Percentiles rank a stretch among this genome's conserved stretches.
Evolutionary conservation across 2,888 invertebrate genomes (phyloP).

Genomic region (Nymphalis urticae): DNA sequence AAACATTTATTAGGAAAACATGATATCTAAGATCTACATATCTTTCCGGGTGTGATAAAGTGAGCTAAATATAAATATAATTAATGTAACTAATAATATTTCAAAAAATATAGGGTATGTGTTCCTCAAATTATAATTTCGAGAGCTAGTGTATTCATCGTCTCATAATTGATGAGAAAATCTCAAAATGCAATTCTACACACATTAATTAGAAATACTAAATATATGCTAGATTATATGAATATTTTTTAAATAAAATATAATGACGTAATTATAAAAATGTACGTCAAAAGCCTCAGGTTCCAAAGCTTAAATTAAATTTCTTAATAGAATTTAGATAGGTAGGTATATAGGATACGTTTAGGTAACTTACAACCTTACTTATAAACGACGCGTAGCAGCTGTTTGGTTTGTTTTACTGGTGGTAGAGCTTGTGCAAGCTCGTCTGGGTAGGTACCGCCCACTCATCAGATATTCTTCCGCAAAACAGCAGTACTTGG

Average conservation of each 20-base stretch:
- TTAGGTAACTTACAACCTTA: constrained; percentile 24
- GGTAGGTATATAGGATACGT: constrained; percentile 25
- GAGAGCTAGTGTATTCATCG: background rate
- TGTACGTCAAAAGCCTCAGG: constrained; percentile 45
- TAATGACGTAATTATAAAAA: constrained; percentile 5
- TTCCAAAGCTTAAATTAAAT: constrained; percentile 60
- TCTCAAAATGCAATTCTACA: background rate
- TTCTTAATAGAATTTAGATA: constrained; percentile 37
- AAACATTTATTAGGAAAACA: constrained; percentile 54
- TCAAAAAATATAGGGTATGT: background rate
- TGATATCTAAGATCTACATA: constrained; percentile 30
- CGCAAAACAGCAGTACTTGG: too few species aligned
- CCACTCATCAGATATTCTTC: too few species aligned
- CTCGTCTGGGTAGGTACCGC: too few species aligned
- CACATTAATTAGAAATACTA: background rate
- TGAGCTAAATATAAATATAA: constrained; percentile 6
- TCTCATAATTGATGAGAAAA: background rate
- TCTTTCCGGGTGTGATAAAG: constrained; percentile 12
- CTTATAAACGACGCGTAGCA: too few species aligned
- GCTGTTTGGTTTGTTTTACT: too few species aligned
- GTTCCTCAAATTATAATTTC: constrained; percentile 7
- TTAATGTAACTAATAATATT: background rate
- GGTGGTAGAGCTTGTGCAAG: too few species aligned
- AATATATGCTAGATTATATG: background rate
- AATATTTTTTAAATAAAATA: background rate